Conservation (phyloP, 2,888 invertebrate species). For the Cheilosia soror region DNA sequence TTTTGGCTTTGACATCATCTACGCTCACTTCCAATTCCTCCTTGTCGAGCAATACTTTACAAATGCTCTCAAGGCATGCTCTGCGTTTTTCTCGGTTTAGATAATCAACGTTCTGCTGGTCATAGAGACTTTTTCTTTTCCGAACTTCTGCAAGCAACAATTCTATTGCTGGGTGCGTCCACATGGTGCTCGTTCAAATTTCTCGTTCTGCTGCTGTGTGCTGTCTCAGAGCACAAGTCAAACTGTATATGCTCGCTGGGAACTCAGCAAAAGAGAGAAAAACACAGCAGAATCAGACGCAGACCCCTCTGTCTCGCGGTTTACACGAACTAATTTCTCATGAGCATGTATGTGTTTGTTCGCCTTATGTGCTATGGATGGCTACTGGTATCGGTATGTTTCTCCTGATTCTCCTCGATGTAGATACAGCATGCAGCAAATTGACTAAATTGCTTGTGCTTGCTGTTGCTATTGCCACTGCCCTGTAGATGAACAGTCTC, state of each 20-base stretch:
- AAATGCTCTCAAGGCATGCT: slow-evolving; percentile 39
- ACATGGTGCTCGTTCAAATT: slow-evolving; percentile 36
- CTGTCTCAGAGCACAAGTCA: slow-evolving; percentile 62
- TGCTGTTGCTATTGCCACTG: background rate
- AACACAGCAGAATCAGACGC: too few relatives aligned
- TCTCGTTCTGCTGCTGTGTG: slow-evolving; percentile 50
- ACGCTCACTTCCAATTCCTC: slow-evolving; percentile 36
- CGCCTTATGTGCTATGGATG: slow-evolving; percentile 19
- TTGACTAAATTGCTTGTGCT: background rate
- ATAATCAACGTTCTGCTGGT: slow-evolving; percentile 51
- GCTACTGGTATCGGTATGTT: background rate
- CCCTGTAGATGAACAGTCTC: background rate
- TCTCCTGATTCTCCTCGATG: slow-evolving; percentile 40
- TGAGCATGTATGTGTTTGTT: slow-evolving; percentile 38
- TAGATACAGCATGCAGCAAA: background rate
- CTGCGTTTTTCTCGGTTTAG: slow-evolving; percentile 52
- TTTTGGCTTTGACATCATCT: slow-evolving; percentile 53
- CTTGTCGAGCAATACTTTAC: slow-evolving; percentile 48
- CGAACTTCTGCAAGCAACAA: slow-evolving; percentile 46
- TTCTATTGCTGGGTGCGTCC: slow-evolving; percentile 60
- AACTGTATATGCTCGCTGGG: slow-evolving; percentile 66
- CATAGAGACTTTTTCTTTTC: slow-evolving; percentile 54
- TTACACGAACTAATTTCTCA: slow-evolving; percentile 60
- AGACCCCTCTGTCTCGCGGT: slow-evolving; percentile 8
- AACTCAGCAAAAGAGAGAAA: slow-evolving; percentile 13